Conservation (phyloP, 1,140 invertebrate species). For the Bombus superbus region DNA sequence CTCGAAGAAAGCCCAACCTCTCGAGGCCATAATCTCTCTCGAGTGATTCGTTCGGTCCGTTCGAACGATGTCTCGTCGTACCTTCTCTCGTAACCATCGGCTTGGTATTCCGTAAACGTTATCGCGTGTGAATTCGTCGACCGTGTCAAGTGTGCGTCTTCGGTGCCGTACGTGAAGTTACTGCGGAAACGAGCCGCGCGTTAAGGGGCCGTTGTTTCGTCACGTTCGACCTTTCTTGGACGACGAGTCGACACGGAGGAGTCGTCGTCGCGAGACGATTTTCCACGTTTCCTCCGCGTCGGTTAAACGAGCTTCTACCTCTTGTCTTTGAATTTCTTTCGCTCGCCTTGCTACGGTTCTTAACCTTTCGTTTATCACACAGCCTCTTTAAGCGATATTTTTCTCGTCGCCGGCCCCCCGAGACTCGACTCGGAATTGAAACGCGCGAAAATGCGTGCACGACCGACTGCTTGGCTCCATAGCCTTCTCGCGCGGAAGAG, state of each 20-base stretch:
- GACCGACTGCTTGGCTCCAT: too few relatives aligned
- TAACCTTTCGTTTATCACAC: background rate
- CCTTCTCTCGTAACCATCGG: background rate
- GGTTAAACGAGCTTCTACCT: background rate
- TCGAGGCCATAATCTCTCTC: constrained; percentile 20
- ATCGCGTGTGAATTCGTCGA: constrained; percentile 43
- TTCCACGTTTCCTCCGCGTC: background rate
- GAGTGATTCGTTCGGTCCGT: constrained; percentile 31
- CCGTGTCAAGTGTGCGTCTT: constrained; percentile 52
- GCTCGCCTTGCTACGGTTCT: background rate
- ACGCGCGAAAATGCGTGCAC: too few relatives aligned
- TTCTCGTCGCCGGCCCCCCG: too few relatives aligned
- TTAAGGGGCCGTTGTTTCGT: constrained; percentile 34
- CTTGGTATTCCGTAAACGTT: constrained; percentile 30
- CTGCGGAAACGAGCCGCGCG: background rate
- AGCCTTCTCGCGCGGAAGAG: too few relatives aligned
- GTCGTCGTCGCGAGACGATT: background rate
- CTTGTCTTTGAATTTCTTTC: background rate
- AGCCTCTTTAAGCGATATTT: background rate
- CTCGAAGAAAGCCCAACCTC: background rate
- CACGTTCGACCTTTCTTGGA: constrained; percentile 63
- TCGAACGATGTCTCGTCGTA: background rate
- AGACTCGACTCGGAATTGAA: too few relatives aligned
- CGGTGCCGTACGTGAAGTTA: constrained; percentile 34
- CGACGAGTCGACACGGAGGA: background rate